Percentiles rank a stretch among this genome's conserved stretches.
Conservation (phyloP, 1,140 invertebrate species). For the Drosophila parabipectinata region DNA sequence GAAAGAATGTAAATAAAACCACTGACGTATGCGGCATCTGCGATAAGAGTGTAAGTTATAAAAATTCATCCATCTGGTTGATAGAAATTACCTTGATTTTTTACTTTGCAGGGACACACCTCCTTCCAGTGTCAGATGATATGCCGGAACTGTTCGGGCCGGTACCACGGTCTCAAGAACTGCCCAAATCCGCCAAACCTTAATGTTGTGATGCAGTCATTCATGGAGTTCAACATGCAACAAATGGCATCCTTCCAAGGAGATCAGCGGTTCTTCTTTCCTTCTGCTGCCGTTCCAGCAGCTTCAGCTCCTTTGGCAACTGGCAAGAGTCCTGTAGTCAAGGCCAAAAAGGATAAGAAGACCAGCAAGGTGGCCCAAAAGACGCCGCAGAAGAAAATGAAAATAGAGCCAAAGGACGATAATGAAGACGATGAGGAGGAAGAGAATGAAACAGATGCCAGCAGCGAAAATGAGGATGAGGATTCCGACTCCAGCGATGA, state of each 20-base stretch:
- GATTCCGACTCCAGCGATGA: conserved; percentile 56
- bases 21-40: conserved; percentile 43
- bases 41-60: conserved; percentile 53
- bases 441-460: conserved; percentile 22
- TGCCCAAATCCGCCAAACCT: conserved; percentile 71
- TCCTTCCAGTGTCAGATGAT: conserved; percentile 80
- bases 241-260: conserved; percentile 58
- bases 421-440: conserved; percentile 58
- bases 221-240: conserved; percentile 76
- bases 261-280: conserved; percentile 58
- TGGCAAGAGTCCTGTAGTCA: conserved; percentile 2
- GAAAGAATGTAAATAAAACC: conserved; percentile 33
- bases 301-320: neutral
- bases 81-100: neutral
- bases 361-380: conserved; percentile 42
- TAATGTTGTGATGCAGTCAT: conserved; percentile 64
- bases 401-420: conserved; percentile 38
- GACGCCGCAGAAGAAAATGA: conserved; percentile 49
- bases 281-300: conserved; percentile 20
- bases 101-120: conserved; percentile 59
- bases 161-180: conserved; percentile 66
- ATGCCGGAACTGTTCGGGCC: conserved; percentile 68
- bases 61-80: no score
- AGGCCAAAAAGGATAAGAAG: conserved; percentile 60
- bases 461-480: conserved; percentile 47